A percentile compares a stretch with the other conserved stretches of the same genome.
Conservation (phyloP, 2,113 vertebrate genomes). For the Cyanoderma ruficeps region DNA sequence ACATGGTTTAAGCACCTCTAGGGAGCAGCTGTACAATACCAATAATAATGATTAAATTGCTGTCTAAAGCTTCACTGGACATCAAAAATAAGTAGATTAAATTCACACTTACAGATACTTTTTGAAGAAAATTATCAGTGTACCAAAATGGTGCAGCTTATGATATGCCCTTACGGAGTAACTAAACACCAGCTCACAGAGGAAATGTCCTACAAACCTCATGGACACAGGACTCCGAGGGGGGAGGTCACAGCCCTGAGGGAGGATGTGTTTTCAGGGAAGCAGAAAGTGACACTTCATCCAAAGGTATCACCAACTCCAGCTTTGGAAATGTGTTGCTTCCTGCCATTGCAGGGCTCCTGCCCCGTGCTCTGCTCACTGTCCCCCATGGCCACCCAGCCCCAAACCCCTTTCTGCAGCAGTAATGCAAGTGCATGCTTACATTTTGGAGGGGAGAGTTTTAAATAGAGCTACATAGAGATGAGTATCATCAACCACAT, state of each 20-base stretch:
- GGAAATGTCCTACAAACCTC: rapidly evolving
- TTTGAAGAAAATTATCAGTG: background rate
- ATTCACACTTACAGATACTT: background rate
- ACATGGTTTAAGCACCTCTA: conserved; percentile 49
- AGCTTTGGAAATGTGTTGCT: background rate
- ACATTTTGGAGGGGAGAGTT: background rate
- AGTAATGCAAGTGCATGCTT: background rate
- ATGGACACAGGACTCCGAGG: rapidly evolving
- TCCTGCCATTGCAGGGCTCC: background rate
- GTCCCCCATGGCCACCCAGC: background rate
- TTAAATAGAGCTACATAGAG: background rate
- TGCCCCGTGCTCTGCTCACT: rapidly evolving
- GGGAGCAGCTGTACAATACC: conserved; percentile 48
- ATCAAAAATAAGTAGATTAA: conserved; percentile 55
- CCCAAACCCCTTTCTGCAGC: rapidly evolving
- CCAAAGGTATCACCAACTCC: rapidly evolving
- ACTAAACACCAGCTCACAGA: background rate
- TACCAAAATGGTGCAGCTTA: background rate
- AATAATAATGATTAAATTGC: conserved; percentile 70
- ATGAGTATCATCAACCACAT: background rate
- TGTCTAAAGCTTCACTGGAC: conserved; percentile 67
- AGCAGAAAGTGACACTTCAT: background rate
- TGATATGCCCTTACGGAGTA: background rate
- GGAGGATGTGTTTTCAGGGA: background rate
- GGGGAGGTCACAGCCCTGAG: background rate